phyloP scores from a whole-genome alignment of 2,888 invertebrate genomes.

The Aquatica leii region DNA sequence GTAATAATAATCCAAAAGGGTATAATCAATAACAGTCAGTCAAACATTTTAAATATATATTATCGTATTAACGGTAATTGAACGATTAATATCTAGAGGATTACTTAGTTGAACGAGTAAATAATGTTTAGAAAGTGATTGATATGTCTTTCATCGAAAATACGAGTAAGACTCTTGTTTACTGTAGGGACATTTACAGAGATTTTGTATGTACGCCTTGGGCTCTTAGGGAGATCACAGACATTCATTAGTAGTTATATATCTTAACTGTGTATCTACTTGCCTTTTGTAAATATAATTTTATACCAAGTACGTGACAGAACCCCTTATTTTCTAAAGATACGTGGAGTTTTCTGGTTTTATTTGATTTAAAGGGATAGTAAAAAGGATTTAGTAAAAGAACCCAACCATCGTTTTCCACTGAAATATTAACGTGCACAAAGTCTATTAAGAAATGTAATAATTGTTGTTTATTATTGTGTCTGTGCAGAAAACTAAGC shows the following conservation, averaged over 20 bases:
- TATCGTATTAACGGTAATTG: conserved; percentile 28
- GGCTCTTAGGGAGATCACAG: conserved; percentile 39
- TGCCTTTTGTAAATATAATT: conserved; percentile 25
- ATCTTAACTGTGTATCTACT: conserved; percentile 42
- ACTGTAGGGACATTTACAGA: conserved; percentile 36
- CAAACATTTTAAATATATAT: conserved; percentile 18
- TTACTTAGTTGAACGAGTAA: conserved; percentile 27
- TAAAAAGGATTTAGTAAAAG: neutral
- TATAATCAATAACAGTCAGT: conserved; percentile 23
- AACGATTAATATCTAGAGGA: conserved; percentile 30
- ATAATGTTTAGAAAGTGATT: conserved; percentile 40
- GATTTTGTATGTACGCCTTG: conserved; percentile 25
- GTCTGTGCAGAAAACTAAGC: no score
- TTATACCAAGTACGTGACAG: conserved; percentile 2
- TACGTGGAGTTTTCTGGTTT: neutral
- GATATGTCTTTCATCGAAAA: conserved; percentile 38
- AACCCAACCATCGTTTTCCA: no score
- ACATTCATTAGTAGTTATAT: conserved; percentile 40
- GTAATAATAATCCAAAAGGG: neutral
- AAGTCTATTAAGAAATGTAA: neutral
- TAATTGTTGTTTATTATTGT: conserved; percentile 6
- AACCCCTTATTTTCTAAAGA: conserved; percentile 5
- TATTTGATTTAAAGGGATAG: neutral
- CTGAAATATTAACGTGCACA: no score
- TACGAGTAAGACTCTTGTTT: conserved; percentile 31